Base-by-base conservation (phyloP, 92 coral and sea anemone genomes). In the Porites rus region DNA sequence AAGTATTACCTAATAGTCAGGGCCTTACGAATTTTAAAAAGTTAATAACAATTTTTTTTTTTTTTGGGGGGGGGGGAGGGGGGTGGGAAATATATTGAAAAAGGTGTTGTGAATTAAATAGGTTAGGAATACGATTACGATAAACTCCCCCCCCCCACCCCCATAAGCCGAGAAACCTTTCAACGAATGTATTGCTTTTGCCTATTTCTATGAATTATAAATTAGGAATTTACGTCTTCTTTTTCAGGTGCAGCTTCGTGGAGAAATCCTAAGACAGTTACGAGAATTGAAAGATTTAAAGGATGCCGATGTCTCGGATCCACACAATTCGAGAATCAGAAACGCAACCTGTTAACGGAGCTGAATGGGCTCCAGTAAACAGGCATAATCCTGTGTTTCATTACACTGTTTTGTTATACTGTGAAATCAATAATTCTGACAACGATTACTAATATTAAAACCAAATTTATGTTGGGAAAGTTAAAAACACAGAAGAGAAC, bases 201-300 rank as follows among this genome's bases (percentile, higher is more conserved):
- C 11, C 51, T 17, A 69, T 69, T 24, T 24, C 1, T 69, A 25
- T 28, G 6, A 69, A 14, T 69, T 10, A 24, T 13, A 38, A 24
- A 50, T 18, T 14, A 18, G 18, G 18, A 62, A 18, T 24, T 17
- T 9, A 46, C 31, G 18, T 51, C 18, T 71, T 71, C 66, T n/a
- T 65, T 21, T 72, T 18, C 76, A 73, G 77, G 77, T 51, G 62
- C 61, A 73, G 31, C 28, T 73, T 52, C 31, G 77, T 9, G 77
- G 77, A 51, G 77, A 51, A 17, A 73, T 73, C 28, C 60, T 73
- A 3, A 51, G 51, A 11, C 77, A 73, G 31, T 51, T 51, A 51
- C 28, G 61, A 7, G 77, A 77, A 53, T 31, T 52, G 38, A 76
- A 77, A 63, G 69, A 59, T 2, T 69, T 77, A 50, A 59, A 59